Percentiles rank a stretch among this genome's conserved stretches.
These are phyloP conservation scores for Noctuana brunneofusca DNA, from an alignment of 2,888 invertebrate species.

Conservation along the genomic window DNA sequence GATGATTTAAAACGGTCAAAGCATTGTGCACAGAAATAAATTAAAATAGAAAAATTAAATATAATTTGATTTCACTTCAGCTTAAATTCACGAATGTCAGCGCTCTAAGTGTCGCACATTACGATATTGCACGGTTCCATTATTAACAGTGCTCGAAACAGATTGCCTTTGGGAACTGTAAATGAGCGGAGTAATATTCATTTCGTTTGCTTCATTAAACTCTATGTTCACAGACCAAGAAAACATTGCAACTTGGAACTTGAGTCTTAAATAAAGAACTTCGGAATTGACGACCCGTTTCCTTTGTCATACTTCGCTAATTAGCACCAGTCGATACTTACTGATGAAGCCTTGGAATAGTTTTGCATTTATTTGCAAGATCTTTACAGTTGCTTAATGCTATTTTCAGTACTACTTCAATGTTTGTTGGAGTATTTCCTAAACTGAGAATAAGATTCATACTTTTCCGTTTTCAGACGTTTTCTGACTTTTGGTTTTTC, in stretches of 20 bases:
- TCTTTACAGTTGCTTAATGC: not conserved
- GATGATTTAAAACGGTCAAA: not conserved
- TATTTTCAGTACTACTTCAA: not conserved
- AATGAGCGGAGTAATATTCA: not conserved
- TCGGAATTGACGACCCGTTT: slow-evolving; percentile 13
- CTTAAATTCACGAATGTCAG: not conserved
- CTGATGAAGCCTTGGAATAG: not conserved
- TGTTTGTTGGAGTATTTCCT: not conserved
- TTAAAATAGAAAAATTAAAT: not conserved
- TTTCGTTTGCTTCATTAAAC: not conserved
- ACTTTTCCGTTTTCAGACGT: too few species aligned
- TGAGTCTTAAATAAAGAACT: slow-evolving; percentile 6
- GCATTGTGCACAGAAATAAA: not conserved
- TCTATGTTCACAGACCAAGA: not conserved
- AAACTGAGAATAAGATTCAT: not conserved
- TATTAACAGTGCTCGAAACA: not conserved
- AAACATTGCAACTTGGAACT: not conserved
- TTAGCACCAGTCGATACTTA: slow-evolving; percentile 16
- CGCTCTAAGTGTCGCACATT: not conserved
- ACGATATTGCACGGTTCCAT: not conserved
- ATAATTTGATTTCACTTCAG: not conserved
- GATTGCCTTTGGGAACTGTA: not conserved
- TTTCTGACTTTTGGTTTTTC: too few species aligned
- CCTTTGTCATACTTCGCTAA: slow-evolving; percentile 28
- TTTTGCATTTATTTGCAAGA: not conserved